Base-by-base conservation (phyloP, 2,888 invertebrate genomes). In the Tortrix viridana region DNA sequence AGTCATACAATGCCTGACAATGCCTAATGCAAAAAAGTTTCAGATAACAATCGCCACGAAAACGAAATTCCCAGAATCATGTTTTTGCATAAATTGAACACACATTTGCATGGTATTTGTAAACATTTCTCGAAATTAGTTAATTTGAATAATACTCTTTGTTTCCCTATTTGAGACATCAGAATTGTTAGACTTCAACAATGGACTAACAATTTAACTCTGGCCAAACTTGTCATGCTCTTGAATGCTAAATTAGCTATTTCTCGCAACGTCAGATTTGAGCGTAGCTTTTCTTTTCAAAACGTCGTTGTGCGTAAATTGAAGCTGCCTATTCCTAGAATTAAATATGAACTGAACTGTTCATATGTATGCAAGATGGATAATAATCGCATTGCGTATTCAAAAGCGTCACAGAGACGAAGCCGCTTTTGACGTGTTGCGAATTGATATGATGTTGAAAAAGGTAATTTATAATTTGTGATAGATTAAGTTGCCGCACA, bases 361-460 rank as follows among this genome's bases (percentile, higher is more conserved):
- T 66, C 65, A 70, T 76, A 76, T 78, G 75, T 76, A 66, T 64
- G 60, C 65, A 63, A 56, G 58, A 64, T 60, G 68, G 19, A 22
- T 53, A 47, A 72, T 69, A 54, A 60, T 65, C 64, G 55, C 71
- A 72, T 74, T 77, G 72, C 64, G 72, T 75, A 79, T 81, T 75
- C 71, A 69, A 69, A 65, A 54, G 62, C 65, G 67, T 71, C 62
- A 71, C 66, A 68, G 67, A 71, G 69, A 70, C 70, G 70, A 69
- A 69, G 72, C 73, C 72, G 71, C 67, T 66, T 68, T 67, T 67
- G 71, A 69, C 77, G 79, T 79, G 78, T 68, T 52, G 58, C 48
- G 74, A 76, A 80, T 79, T 71, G 65, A 71, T 77, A 72, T 60
- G 22, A 61, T 66, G 61, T 54, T 65, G 32, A 69, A 69, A 67